A percentile compares a stretch with the other conserved stretches of the same genome.
phyloP scores from a whole-genome alignment of 2,113 vertebrate genomes.

The Misgurnus anguillicaudatus region DNA sequence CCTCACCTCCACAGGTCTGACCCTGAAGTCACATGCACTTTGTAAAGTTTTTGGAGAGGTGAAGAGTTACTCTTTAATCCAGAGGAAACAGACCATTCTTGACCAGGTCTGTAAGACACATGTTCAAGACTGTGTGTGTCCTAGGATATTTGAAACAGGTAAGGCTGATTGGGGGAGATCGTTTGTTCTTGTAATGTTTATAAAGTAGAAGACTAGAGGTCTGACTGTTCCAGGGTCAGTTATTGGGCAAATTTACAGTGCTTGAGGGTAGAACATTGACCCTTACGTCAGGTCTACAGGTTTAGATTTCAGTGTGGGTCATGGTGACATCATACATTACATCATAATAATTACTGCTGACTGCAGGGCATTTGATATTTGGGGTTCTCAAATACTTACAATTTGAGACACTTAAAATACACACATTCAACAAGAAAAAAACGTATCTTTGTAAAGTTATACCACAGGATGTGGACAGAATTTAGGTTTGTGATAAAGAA shows the following conservation, averaged over 20 bases:
- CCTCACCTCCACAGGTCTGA: background rate
- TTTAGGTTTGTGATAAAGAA: no score
- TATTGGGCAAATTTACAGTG: background rate
- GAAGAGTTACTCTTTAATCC: slow-evolving; percentile 31
- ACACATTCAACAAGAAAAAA: background rate
- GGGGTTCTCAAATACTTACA: background rate
- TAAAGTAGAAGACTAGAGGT: slow-evolving; percentile 1
- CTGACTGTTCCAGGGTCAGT: background rate
- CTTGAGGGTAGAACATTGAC: background rate
- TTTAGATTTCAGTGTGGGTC: background rate
- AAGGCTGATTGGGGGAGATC: background rate
- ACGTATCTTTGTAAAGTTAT: background rate
- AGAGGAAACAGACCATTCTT: background rate
- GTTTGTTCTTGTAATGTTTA: slow-evolving; percentile 20
- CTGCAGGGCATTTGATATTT: background rate
- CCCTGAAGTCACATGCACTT: slow-evolving; percentile 1
- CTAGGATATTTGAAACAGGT: background rate
- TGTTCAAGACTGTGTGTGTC: background rate
- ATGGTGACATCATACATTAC: slow-evolving; percentile 14
- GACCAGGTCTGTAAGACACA: background rate
- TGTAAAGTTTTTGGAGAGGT: slow-evolving; percentile 24
- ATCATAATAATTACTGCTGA: background rate
- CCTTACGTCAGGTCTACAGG: background rate
- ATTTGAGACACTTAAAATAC: background rate
- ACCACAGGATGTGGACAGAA: no score